Evolutionary conservation across 2,888 invertebrate species (phyloP).

Genomic region (Argyra leucocephala): DNA sequence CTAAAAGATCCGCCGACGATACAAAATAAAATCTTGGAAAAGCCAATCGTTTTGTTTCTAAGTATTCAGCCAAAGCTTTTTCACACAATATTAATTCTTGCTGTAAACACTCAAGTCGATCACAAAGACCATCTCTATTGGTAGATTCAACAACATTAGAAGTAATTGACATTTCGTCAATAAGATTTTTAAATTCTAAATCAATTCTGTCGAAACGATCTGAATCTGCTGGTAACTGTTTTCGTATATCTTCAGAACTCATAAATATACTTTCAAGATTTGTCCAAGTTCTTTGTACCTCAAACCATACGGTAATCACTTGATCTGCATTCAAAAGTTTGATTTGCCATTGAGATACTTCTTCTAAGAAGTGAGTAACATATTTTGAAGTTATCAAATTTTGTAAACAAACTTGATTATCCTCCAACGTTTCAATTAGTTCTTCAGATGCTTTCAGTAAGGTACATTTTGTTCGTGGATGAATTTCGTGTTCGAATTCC

Average conservation of each 20-base stretch:
- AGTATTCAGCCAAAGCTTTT: constrained; percentile 91
- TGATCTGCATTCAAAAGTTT: constrained; percentile 88
- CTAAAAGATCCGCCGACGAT: constrained; percentile 87
- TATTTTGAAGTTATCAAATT: constrained; percentile 95
- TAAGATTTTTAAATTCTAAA: constrained; percentile 69
- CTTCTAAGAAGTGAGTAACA: constrained; percentile 88
- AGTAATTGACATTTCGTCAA: constrained; percentile 42
- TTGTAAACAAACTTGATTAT: constrained; percentile 91
- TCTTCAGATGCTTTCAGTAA: constrained; percentile 87
- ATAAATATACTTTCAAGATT: constrained; percentile 96
- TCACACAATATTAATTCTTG: constrained; percentile 82
- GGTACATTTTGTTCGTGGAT: constrained; percentile 76
- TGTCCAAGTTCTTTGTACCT: constrained; percentile 94
- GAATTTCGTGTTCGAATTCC: constrained; percentile 86
- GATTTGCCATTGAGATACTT: constrained; percentile 90
- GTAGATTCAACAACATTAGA: constrained; percentile 83
- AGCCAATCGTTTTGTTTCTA: constrained; percentile 90
- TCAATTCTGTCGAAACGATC: constrained; percentile 86
- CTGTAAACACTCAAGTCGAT: constrained; percentile 71
- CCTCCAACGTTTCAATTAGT: constrained; percentile 91
- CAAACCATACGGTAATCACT: constrained; percentile 86
- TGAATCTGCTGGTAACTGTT: constrained; percentile 88
- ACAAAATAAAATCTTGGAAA: constrained; percentile 96
- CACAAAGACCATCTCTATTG: constrained; percentile 71
- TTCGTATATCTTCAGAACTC: constrained; percentile 93